These are phyloP conservation scores for Helicoverpa zea DNA, from an alignment of 1,140 invertebrate genomes.

Conservation along the genomic window DNA sequence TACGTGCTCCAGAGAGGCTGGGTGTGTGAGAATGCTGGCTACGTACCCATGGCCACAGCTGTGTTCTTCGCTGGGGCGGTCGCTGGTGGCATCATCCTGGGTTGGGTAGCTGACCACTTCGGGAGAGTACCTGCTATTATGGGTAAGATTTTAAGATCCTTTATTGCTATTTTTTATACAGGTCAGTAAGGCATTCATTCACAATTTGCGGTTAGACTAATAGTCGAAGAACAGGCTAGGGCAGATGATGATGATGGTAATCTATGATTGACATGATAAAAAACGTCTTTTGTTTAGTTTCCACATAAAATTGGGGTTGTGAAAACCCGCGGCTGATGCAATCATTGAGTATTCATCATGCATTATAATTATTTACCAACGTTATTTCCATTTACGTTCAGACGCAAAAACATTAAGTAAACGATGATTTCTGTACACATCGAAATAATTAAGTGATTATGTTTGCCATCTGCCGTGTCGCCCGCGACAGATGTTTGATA, in stretches of 20 bases:
- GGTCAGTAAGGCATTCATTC: too few species aligned
- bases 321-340: too few species aligned
- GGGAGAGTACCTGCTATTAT: conserved; percentile 90
- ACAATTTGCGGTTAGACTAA: too few species aligned
- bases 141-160: conserved; percentile 63
- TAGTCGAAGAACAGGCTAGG: too few species aligned
- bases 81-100: conserved; percentile 90
- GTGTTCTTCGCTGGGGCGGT: conserved; percentile 91
- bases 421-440: not conserved
- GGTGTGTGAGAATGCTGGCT: conserved; percentile 89
- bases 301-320: too few species aligned
- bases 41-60: conserved; percentile 88
- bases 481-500: conserved; percentile 12
- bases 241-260: too few species aligned
- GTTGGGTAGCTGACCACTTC: conserved; percentile 89
- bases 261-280: too few species aligned
- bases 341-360: too few species aligned
- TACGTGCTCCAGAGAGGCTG: conserved; percentile 85
- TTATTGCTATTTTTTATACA: not conserved
- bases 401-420: not conserved
- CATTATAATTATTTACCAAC: too few species aligned
- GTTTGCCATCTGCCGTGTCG: not conserved
- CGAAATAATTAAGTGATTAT: not conserved
- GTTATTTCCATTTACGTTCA: not conserved
- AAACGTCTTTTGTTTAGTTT: too few species aligned